phyloP scores from a whole-genome alignment of 2,113 vertebrate genomes.

The Picathartes gymnocephalus region DNA sequence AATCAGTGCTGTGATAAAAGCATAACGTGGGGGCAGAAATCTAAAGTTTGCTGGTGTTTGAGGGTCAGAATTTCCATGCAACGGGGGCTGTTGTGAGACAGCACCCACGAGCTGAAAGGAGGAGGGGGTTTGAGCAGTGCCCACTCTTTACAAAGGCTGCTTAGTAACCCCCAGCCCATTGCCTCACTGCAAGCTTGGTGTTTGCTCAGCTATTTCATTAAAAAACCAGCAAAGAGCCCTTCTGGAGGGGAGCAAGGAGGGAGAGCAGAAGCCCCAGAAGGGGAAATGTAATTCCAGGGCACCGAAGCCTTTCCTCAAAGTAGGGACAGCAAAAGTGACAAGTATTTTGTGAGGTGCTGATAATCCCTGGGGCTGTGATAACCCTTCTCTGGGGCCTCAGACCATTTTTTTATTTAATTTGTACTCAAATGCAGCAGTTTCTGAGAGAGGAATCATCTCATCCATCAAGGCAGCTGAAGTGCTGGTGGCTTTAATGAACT shows the following conservation, averaged over 20 bases:
- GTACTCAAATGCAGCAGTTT: background rate
- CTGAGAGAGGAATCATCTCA: background rate
- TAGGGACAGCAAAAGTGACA: background rate
- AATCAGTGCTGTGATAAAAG: background rate
- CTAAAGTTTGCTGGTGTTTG: background rate
- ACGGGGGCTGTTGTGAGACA: background rate
- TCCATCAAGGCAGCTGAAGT: background rate
- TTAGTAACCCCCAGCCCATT: background rate
- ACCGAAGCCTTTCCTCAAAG: background rate
- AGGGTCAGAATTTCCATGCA: background rate
- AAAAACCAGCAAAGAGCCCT: background rate
- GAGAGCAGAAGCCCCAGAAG: background rate
- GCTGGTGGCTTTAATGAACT: background rate
- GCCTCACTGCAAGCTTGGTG: background rate
- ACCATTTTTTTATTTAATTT: background rate
- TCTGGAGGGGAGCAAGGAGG: background rate
- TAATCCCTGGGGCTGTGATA: background rate
- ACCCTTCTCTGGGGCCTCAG: background rate
- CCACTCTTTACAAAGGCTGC: background rate
- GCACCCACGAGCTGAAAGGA: background rate
- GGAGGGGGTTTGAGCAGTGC: background rate
- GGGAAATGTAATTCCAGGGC: background rate
- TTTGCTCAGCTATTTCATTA: constrained; percentile 3
- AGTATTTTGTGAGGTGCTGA: background rate
- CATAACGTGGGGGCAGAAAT: background rate